A percentile compares a stretch with the other conserved stretches of the same genome.
Conservation (phyloP, 1,140 invertebrate genomes). For the Calephelis virginiensis region DNA sequence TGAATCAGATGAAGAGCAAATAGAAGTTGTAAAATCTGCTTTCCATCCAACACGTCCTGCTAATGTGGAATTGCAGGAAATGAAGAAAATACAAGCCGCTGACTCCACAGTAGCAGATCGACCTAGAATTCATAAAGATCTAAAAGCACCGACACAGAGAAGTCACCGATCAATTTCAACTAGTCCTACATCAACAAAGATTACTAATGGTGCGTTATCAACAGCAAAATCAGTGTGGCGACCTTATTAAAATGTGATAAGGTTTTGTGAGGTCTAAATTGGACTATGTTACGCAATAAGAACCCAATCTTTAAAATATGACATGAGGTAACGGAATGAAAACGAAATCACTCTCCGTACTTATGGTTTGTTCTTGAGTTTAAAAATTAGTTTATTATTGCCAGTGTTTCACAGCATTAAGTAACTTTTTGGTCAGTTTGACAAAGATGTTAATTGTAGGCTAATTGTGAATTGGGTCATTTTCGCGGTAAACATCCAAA, state of each 20-base stretch:
- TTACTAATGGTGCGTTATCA: conserved; percentile 77
- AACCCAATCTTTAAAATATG: no score
- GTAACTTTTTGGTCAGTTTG: no score
- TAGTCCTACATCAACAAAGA: conserved; percentile 81
- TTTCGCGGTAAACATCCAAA: no score
- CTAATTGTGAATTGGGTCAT: no score
- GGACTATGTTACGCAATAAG: no score
- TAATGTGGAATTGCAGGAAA: conserved; percentile 69
- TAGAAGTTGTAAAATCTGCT: conserved; percentile 87
- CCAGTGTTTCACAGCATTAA: no score
- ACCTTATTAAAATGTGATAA: conserved; percentile 80
- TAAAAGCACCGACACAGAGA: conserved; percentile 81
- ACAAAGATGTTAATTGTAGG: no score
- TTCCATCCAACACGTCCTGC: conserved; percentile 81
- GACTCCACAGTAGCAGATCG: conserved; percentile 81
- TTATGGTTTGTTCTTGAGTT: neutral
- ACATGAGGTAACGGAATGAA: no score
- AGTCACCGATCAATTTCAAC: conserved; percentile 70
- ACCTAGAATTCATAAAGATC: conserved; percentile 70
- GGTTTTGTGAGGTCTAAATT: no score
- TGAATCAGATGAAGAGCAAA: conserved; percentile 82
- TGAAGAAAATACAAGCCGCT: conserved; percentile 76
- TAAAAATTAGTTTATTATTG: neutral
- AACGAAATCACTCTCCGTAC: no score
- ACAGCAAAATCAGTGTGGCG: conserved; percentile 86